Base-by-base conservation (phyloP, 2,888 invertebrate species). In the Brenthis daphne region DNA sequence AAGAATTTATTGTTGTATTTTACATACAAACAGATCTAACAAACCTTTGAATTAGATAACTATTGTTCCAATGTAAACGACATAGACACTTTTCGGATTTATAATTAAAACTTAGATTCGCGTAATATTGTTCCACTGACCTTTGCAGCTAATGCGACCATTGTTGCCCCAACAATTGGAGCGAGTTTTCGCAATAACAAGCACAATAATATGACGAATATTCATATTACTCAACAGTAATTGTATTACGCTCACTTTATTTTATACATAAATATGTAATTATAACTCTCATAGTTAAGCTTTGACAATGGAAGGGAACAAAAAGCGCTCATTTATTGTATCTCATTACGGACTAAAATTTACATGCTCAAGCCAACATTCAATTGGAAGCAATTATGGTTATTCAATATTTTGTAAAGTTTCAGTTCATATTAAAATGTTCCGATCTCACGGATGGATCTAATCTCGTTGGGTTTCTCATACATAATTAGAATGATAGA, bases 241-340 rank as follows among this genome's bases (percentile, higher is more conserved):
- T 87, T 88, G 87, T 87, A 86, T 89, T 89, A 90, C 85, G 82
- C 79, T 79, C 72, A 80, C 81, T 87, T 88, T 88, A 87, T 87
- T 87, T 88, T 83, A 86, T 83, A 85, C 84, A 85, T 84, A 83
- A 89, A 88, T 87, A 88, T 82, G 82, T 84, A 83, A 89, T 89
- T 86, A 87, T 82, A 80, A 80, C 85, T 86, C 86, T 85, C 85
- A 85, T 65, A 85, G 81, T 86, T 86, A 85, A 83, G 83, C 80
- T 85, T 83, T 85, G 86, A 90, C 90, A 89, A 90, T 90, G 84
- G 88, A 81, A 85, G 89, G 87, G 89, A 90, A 90, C 86, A 78
- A 80, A 84, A 82, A 85, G 82, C 81, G 81, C 79, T 68, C 75
- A 74, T 77, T 83, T 87, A 89, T 90, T 91, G 89, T 89, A 83